Conservation (phyloP, 2,888 invertebrate genomes). For the Melinopterus prodromus region DNA sequence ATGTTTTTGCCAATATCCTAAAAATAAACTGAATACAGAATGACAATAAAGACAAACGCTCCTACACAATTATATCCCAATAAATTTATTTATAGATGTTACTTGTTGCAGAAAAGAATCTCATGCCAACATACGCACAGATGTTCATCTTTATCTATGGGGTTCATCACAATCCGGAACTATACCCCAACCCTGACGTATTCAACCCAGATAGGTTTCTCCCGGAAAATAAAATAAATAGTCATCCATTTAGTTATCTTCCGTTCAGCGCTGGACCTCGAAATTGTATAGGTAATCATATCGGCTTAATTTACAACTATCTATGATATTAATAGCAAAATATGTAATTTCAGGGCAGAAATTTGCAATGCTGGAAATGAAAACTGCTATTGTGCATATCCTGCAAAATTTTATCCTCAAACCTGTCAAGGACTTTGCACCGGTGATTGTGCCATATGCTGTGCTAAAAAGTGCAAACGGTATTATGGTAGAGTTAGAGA, state of each 20-base stretch:
- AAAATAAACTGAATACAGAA: no score
- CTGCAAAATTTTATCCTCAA: conserved; percentile 37
- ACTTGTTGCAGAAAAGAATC: not conserved
- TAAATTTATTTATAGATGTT: no score
- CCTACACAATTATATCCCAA: no score
- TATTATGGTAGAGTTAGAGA: conserved; percentile 20
- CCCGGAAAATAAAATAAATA: conserved; percentile 16
- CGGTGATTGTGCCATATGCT: not conserved
- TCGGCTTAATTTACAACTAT: not conserved
- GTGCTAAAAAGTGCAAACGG: conserved; percentile 28
- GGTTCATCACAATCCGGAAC: not conserved
- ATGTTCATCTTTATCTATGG: not conserved
- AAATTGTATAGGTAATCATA: conserved; percentile 7
- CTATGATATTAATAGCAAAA: not conserved
- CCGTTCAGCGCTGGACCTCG: conserved; percentile 19
- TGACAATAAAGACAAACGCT: no score
- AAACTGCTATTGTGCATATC: conserved; percentile 40
- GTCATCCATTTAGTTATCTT: conserved; percentile 17
- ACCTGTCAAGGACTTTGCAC: conserved; percentile 26
- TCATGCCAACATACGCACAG: conserved; percentile 9
- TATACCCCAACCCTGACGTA: not conserved
- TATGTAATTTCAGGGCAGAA: conserved; percentile 42
- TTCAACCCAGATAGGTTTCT: conserved; percentile 14
- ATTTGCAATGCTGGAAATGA: conserved; percentile 45
- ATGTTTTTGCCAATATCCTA: no score